Evolutionary conservation across 2,113 vertebrate species (phyloP).

Genomic region (Myotis davidii): DNA sequence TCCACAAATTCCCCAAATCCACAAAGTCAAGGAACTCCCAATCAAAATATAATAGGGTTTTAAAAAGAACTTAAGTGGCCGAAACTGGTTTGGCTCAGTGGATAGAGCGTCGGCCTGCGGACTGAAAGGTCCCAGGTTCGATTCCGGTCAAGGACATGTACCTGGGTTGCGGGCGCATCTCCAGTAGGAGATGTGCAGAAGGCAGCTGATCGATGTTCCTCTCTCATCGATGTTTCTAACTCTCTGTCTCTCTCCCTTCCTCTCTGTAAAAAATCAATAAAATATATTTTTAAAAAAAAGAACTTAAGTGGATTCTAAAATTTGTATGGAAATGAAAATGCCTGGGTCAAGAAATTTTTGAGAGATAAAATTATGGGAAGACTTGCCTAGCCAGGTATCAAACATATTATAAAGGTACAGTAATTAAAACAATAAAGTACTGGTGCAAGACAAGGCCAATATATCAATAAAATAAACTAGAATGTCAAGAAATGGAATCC

Average conservation of each 20-base stretch:
- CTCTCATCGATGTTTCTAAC: too few species aligned
- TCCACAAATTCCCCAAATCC: not conserved
- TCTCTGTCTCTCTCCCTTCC: too few species aligned
- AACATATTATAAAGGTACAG: not conserved
- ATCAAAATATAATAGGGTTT: constrained; percentile 1
- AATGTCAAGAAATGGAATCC: not conserved
- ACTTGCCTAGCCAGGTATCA: not conserved
- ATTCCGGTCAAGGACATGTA: too few species aligned
- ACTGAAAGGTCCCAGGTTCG: too few species aligned
- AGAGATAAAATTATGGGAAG: constrained; percentile 8
- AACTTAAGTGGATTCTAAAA: constrained; percentile 13
- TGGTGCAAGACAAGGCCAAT: not conserved
- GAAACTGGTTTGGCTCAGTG: too few species aligned
- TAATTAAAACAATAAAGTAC: not conserved
- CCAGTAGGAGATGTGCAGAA: too few species aligned
- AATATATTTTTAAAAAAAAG: too few species aligned
- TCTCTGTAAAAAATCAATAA: too few species aligned
- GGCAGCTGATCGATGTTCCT: too few species aligned
- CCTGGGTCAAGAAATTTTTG: not conserved
- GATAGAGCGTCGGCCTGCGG: too few species aligned
- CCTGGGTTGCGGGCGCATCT: too few species aligned
- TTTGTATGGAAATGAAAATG: not conserved
- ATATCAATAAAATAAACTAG: not conserved
- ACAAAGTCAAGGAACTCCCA: constrained; percentile 23
- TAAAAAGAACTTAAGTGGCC: not conserved